phyloP scores from a whole-genome alignment of 2,797 vertebrate genomes.

The Natrix natrix region DNA sequence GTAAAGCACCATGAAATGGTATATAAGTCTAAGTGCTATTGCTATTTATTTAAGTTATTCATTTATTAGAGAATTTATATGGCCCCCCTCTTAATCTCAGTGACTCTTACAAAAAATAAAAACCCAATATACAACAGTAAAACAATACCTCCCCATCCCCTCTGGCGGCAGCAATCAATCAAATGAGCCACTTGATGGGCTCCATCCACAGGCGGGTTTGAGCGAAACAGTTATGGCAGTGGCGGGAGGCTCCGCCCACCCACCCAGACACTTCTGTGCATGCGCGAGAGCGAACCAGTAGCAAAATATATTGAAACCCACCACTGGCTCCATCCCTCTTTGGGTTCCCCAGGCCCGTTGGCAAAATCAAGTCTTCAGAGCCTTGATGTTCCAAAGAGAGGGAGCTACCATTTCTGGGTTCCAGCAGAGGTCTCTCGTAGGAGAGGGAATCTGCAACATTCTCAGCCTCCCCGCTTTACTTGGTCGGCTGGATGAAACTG shows the following conservation, averaged over 20 bases:
- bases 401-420: not conserved
- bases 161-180: not conserved
- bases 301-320: no score
- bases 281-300: no score
- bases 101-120: not conserved
- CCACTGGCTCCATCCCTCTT: no score
- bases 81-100: not conserved
- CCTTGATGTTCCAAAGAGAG: not conserved
- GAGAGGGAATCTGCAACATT: not conserved
- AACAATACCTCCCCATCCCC: no score
- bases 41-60: not conserved
- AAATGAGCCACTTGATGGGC: not conserved
- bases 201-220: no score
- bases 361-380: not conserved
- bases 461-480: not conserved
- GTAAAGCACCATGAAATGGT: no score
- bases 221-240: no score
- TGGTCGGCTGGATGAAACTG: not conserved
- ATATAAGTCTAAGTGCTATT: no score
- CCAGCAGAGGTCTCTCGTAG: not conserved
- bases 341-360: not conserved
- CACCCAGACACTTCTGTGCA: no score
- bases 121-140: not conserved
- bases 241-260: no score
- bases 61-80: not conserved